Conservation (phyloP, 2,888 invertebrate genomes). For the Heliconius ismenius region DNA sequence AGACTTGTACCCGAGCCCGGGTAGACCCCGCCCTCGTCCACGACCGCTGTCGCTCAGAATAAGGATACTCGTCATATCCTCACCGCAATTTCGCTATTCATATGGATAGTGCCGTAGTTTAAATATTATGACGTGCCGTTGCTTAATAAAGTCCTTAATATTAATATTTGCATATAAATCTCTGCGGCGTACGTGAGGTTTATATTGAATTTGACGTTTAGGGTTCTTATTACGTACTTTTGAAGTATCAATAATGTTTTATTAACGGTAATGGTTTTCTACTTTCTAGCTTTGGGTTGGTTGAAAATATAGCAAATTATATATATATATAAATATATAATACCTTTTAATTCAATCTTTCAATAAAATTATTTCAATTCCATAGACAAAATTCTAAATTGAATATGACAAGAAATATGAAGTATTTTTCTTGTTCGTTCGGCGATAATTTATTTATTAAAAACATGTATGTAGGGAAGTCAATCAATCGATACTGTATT, state of each 20-base stretch:
- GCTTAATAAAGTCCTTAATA: conserved; percentile 70
- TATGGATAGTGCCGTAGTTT: conserved; percentile 70
- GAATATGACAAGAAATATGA: too few species aligned
- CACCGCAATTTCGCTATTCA: conserved; percentile 65
- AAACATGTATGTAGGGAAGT: neutral
- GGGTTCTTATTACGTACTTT: neutral
- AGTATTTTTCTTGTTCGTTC: too few species aligned
- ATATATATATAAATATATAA: too few species aligned
- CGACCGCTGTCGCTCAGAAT: conserved; percentile 71
- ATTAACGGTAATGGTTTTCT: neutral
- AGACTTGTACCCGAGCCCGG: conserved; percentile 66
- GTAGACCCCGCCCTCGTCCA: conserved; percentile 64
- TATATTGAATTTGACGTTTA: conserved; percentile 9
- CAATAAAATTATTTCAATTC: too few species aligned
- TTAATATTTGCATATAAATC: conserved; percentile 50
- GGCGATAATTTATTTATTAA: neutral
- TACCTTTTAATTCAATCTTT: too few species aligned
- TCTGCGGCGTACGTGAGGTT: conserved; percentile 4
- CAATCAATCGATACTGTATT: neutral
- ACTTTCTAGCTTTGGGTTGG: neutral
- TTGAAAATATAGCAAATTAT: neutral
- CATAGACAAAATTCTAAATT: too few species aligned
- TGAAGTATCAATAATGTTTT: neutral
- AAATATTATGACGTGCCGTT: conserved; percentile 66
- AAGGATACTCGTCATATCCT: conserved; percentile 68